Conservation (phyloP, 2,888 invertebrate genomes). For the Nymphalis urticae region DNA sequence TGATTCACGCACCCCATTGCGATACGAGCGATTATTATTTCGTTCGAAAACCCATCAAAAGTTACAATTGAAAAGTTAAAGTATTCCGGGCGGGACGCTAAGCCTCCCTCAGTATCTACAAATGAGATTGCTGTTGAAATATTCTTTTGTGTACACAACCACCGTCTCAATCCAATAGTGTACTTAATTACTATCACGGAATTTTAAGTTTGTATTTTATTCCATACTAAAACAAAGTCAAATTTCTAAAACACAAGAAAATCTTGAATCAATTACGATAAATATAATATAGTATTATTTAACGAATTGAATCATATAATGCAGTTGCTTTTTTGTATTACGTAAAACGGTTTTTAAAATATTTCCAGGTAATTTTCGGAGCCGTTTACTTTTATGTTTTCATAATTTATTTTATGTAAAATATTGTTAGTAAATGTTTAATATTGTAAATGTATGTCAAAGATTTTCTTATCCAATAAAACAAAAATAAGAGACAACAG, state of each 20-base stretch:
- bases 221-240: constrained; percentile 13
- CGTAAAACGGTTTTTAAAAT: no score
- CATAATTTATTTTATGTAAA: no score
- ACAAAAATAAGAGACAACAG: no score
- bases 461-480: no score
- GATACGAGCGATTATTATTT: constrained; percentile 79
- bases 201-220: constrained; percentile 23
- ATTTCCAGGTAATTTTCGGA: no score
- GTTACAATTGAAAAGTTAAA: constrained; percentile 83
- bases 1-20: constrained; percentile 73
- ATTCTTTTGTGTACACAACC: constrained; percentile 71
- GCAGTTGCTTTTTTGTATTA: no score
- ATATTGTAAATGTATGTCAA: no score
- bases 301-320: no score
- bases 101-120: constrained; percentile 73
- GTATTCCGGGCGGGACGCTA: constrained; percentile 75
- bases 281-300: no score
- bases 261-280: no score
- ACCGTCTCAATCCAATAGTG: constrained; percentile 49
- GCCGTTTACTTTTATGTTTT: no score
- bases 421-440: no score
- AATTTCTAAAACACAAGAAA: not conserved
- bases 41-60: constrained; percentile 82
- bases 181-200: constrained; percentile 48
- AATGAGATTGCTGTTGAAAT: constrained; percentile 75